A percentile compares a stretch with the other conserved stretches of the same genome.
Evolutionary conservation across 1,140 invertebrate species (phyloP).

Genomic region (Chironomus striatipennis): DNA sequence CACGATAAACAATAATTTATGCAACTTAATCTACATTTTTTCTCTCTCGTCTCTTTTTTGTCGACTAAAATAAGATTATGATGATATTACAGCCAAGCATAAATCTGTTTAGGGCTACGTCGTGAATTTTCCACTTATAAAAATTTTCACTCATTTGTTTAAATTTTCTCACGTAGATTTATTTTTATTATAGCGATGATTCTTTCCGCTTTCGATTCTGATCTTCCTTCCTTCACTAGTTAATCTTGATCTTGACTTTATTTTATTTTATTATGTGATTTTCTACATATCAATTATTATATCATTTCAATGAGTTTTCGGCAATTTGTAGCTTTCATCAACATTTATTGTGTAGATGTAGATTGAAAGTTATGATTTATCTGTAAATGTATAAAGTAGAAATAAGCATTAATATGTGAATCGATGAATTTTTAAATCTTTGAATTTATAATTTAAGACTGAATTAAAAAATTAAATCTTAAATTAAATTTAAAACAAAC

Average conservation of each 20-base stretch:
- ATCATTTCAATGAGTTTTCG: not conserved
- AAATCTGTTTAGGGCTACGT: too few relatives aligned
- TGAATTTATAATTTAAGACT: too few relatives aligned
- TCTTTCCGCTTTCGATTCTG: conserved; percentile 4
- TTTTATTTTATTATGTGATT: not conserved
- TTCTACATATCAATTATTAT: not conserved
- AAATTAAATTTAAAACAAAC: too few relatives aligned
- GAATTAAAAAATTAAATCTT: too few relatives aligned
- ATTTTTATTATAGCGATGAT: not conserved
- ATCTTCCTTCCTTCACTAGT: not conserved
- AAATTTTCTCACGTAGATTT: not conserved
- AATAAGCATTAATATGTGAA: too few relatives aligned
- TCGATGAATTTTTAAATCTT: too few relatives aligned
- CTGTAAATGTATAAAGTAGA: not conserved
- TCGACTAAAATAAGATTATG: too few relatives aligned
- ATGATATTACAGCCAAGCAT: not conserved
- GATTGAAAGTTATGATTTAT: not conserved
- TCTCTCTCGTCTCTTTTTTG: not conserved
- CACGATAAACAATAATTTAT: not conserved
- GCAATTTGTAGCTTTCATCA: not conserved
- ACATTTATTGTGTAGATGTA: not conserved
- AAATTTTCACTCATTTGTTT: too few relatives aligned
- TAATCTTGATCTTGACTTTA: not conserved
- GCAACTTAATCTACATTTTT: not conserved
- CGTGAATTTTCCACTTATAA: too few relatives aligned